Base-by-base conservation (phyloP, 2,888 invertebrate genomes). In the Polydrusus tereticollis region DNA sequence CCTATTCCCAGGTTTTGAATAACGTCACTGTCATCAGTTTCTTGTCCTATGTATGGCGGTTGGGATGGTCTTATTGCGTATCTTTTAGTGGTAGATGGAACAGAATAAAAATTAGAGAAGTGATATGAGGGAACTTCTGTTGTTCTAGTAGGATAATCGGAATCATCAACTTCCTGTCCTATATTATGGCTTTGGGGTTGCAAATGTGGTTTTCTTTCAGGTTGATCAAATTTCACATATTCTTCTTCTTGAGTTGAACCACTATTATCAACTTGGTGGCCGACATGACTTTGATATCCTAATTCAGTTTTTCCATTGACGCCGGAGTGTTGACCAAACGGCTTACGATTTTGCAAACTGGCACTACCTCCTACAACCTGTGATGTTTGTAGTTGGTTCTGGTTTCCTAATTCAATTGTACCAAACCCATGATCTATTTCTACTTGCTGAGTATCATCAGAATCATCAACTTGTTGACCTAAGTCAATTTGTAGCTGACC, bases 191-290 rank as follows among this genome's bases (percentile, higher is more conserved):
- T n/a, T 69, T 73, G 72, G 66, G n/a, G 47, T 64, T 62, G 64
- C 45, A 33, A 67, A 74, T 7, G 45, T 75, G 7, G 16, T 18
- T 43, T 43, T 45, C 10, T 18, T 10, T 18, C 4, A 12, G 45
- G 18, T 0, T 18, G 4, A 10, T 20, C 62, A 58, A 45, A 70
- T 58, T 52, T 14, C 55, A 58, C 21, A 16, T 73, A 52, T 70
- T 74, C 74, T 38, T 72, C 57, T 72, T 77, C 74, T 75, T 79
- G 80, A 0, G 75, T 77, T 6, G 79, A 73, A 64, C 78, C 77
- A 38, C 66, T 57, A 69, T 74, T 65, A 21, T 75, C 72, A 41
- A 59, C 60, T 23, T 75, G 59, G 45, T 75, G 72, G 36, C 73
- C 69, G 21, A 23, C 23, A 12, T 21, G 4, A n/a, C 14, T 14